These are phyloP conservation scores for Pyrgus malvae DNA, from an alignment of 2,888 invertebrate species.

Conservation along the genomic window DNA sequence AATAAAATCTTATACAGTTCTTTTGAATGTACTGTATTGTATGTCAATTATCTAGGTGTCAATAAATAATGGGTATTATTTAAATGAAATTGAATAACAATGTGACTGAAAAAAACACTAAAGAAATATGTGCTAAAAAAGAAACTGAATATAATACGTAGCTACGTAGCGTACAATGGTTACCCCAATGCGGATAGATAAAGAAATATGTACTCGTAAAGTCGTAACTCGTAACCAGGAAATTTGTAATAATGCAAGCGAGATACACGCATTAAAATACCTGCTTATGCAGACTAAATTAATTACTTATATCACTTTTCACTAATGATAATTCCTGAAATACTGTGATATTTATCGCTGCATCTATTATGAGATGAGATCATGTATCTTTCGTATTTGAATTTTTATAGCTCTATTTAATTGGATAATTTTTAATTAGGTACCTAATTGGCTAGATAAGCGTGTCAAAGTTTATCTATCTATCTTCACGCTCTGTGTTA, in stretches of 20 bases:
- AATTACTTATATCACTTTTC: conserved; percentile 26
- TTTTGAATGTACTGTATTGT: no score
- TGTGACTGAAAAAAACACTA: no score
- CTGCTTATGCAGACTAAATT: conserved; percentile 23
- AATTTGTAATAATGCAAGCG: conserved; percentile 4
- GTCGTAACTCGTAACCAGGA: no score
- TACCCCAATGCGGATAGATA: neutral
- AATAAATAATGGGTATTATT: no score
- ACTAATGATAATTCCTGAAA: conserved; percentile 27
- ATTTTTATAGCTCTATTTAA: conserved; percentile 27
- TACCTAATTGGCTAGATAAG: conserved; percentile 20
- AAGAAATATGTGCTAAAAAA: no score
- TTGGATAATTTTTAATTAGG: conserved; percentile 20
- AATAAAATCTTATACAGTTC: no score
- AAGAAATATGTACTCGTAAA: no score
- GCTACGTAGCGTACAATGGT: no score
- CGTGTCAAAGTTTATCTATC: conserved; percentile 24
- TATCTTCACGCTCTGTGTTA: conserved; percentile 19
- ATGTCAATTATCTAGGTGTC: no score
- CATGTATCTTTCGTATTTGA: conserved; percentile 22
- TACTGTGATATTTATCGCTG: conserved; percentile 22
- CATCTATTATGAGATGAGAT: conserved; percentile 24
- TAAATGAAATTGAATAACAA: neutral
- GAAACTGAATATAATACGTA: no score
- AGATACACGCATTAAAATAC: conserved; percentile 24